phyloP scores from a whole-genome alignment of 2,797 vertebrate species.

The Mionectes olivaceus region DNA sequence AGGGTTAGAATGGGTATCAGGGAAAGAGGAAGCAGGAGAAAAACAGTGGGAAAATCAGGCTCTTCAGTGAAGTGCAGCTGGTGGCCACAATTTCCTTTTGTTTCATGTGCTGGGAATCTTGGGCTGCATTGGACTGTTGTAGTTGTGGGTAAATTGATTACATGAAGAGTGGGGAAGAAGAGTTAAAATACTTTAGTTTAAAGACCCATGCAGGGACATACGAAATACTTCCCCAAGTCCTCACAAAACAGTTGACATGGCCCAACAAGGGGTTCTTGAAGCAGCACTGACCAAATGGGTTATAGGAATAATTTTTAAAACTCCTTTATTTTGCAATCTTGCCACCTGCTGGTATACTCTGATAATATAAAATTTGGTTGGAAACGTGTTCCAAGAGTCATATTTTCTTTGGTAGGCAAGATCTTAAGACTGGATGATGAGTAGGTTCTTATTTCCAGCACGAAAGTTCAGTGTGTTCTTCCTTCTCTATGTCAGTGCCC shows the following conservation, averaged over 20 bases:
- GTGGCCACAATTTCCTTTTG: background rate
- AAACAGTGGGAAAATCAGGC: background rate
- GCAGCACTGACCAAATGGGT: background rate
- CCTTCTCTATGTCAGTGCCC: background rate
- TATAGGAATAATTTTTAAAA: background rate
- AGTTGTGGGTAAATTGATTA: background rate
- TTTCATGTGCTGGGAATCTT: background rate
- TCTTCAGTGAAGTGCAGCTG: background rate
- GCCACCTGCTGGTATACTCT: slow-evolving; percentile 65
- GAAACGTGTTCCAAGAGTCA: background rate
- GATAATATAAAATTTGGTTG: slow-evolving; percentile 1
- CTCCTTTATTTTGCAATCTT: slow-evolving; percentile 58
- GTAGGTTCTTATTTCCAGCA: background rate
- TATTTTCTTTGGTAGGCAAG: background rate
- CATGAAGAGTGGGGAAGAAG: background rate
- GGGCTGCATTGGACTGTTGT: background rate
- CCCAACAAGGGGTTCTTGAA: background rate
- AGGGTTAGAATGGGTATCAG: background rate
- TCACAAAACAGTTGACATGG: accelerated
- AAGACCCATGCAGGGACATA: background rate
- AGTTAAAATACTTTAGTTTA: background rate
- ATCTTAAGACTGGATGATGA: background rate
- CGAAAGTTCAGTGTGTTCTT: background rate
- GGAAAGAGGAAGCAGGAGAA: background rate
- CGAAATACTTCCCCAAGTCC: background rate